Percentiles rank a stretch among this genome's conserved stretches.
Conservation (phyloP, 1,140 invertebrate genomes). For the Portunus trituberculatus region DNA sequence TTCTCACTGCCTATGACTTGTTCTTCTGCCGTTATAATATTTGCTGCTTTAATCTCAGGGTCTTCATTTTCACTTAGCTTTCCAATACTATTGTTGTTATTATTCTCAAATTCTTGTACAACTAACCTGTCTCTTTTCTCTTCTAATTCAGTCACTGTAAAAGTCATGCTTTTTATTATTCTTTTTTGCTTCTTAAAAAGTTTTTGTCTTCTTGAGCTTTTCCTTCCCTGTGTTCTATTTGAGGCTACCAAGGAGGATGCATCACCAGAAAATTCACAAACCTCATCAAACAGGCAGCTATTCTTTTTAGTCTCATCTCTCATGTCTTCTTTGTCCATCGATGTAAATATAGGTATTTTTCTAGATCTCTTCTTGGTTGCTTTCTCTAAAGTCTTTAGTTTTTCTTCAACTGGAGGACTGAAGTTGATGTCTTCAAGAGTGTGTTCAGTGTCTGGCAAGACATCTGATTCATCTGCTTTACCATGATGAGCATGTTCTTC, state of each 20-base stretch:
- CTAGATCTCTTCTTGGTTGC: not conserved
- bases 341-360: not conserved
- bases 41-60: not conserved
- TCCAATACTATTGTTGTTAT: not conserved
- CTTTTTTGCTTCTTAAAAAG: not conserved
- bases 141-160: conserved; percentile 40
- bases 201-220: not conserved
- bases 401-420: no score
- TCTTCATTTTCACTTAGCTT: not conserved
- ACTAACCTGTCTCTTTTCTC: not conserved
- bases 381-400: not conserved
- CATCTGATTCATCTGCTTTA: no score
- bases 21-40: not conserved
- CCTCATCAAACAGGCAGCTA: no score
- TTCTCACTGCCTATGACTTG: not conserved
- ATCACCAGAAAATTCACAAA: no score
- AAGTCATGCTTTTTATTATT: conserved; percentile 15
- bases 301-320: not conserved
- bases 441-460: no score
- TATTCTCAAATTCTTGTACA: not conserved
- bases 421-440: no score
- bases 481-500: no score
- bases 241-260: no score
- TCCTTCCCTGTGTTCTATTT: no score
- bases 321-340: conserved; percentile 13